Base-by-base conservation (phyloP, 2,113 vertebrate genomes). In the Trematomus loennbergii region DNA sequence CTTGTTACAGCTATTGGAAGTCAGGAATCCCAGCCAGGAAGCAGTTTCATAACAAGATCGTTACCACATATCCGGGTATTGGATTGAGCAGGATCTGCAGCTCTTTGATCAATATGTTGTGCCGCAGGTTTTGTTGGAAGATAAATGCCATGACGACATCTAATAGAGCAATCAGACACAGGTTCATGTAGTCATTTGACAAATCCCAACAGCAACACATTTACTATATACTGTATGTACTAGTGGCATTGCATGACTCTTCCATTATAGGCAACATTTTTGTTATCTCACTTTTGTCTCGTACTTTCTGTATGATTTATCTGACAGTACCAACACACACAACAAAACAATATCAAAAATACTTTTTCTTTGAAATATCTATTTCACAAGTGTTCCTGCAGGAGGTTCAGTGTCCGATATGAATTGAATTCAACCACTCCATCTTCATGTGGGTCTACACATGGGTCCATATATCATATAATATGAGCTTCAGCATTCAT, bases 21-120 rank as follows among this genome's bases (percentile, higher is more conserved):
- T 79, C 50, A 40, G 12, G 53, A 33, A 33, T 53, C 12, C 3
- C 25, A 7, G 7, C 36, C 10, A 9, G 49, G 58, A 57, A 25
- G 25, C 43, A 49, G 61, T 71, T 78, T 15, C 16, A 48, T 9
- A 25, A 50, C 4, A 43, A 50, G 36, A 78, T 57, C 1, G 22
- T 66, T 77, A 40, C 52, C 68, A 45, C 57, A 71, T 55, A 49
- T 78, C 18, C 76, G 49, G 48, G 68, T 77, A 72, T 75, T 78
- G 63, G 65, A 81, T 67, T 45, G 62, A 75, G 69, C 64, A 52
- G 52, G 72, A 61, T 11, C 29, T 77, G 63, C 55, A 15, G 46
- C 29, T 71, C 58, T 46, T 33, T 66, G 46, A 81, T 77, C 43
- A 78, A 50, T 74, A 81, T 70, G 73, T 74, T 79, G 57, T 79